Conservation (phyloP, 1,140 invertebrate species). For the Microplitis demolitor region DNA sequence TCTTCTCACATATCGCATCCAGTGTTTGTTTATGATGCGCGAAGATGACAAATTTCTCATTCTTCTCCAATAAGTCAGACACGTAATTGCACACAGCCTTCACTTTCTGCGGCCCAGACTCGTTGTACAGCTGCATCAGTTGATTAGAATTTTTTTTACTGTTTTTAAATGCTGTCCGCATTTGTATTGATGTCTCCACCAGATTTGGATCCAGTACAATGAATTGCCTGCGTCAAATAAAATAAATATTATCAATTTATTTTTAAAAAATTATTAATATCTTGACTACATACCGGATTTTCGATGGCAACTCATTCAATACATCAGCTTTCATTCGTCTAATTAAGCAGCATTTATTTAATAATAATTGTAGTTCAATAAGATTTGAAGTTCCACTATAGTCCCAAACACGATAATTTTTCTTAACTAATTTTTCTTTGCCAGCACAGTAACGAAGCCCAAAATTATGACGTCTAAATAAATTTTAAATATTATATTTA, state of each 20-base stretch:
- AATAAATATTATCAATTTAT: constrained; percentile 3
- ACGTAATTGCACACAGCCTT: constrained; percentile 82
- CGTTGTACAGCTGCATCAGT: constrained; percentile 82
- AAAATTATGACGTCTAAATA: constrained; percentile 45
- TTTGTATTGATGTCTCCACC: constrained; percentile 61
- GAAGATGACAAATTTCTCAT: constrained; percentile 89
- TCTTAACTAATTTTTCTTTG: constrained; percentile 67
- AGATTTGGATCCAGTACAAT: constrained; percentile 72
- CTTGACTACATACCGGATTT: constrained; percentile 70
- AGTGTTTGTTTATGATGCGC: constrained; percentile 88
- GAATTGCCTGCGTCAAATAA: constrained; percentile 21
- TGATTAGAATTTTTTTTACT: constrained; percentile 65
- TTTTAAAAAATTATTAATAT: neutral
- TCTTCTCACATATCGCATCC: constrained; percentile 71
- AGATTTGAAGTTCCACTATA: constrained; percentile 82
- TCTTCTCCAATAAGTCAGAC: constrained; percentile 67
- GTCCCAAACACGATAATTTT: constrained; percentile 72
- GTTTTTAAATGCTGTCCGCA: constrained; percentile 58
- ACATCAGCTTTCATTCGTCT: constrained; percentile 87
- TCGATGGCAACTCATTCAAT: constrained; percentile 79
- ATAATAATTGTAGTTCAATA: constrained; percentile 76
- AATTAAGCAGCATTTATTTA: constrained; percentile 79
- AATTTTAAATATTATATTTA: neutral
- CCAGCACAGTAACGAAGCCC: constrained; percentile 85
- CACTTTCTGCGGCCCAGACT: constrained; percentile 81